Base-by-base conservation (phyloP, 2,113 vertebrate genomes). In the Varanus salvator region DNA sequence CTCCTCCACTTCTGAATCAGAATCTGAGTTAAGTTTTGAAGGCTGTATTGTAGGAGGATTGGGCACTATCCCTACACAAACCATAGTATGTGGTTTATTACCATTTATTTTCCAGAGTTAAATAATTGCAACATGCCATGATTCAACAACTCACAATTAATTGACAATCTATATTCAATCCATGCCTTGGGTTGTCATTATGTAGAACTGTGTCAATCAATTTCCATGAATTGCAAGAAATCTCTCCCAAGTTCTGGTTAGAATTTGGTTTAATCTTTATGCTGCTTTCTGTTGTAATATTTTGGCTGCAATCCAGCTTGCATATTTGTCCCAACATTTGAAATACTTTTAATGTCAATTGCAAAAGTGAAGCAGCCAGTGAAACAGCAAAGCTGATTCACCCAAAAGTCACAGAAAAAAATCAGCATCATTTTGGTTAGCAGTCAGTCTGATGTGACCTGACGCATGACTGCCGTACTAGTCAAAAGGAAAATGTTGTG, bases 351-450 rank as follows among this genome's bases (percentile, higher is more conserved):
- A n/a, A 91, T 82, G 71, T 81, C 89, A 88, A 74, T 80, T 93
- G 74, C 84, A 0, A 0, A 74, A 91, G 77, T 0, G 0, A 84
- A 92, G 86, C 48, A 23, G 1, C 15, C 0, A 0, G 1, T 80
- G 38, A 89, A 48, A 87, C 76, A 1, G 1, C 68, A 34, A 54
- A 81, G 90, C 80, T 86, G 78, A 12, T 64, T 86, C 0, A 54
- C 0, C 34, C 68, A 69, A 21, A 38, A 72, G 86, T 72, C 19
- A 81, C 31, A 38, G 78, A 69, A 0, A 2, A 88, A 90, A 93
- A 84, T 19, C 9, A 85, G 29, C 29, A 89, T 86, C 77, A 38
- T 87, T n/a, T 87, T 15, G 69, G 52, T 94, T 74, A 91, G 87
- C 91, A 92, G 90, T 88, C 89, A 64, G 91, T 93, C 50, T 85